These are phyloP conservation scores for Taxidea taxus DNA, from an alignment of 2,113 vertebrate genomes.

Conservation along the genomic window DNA sequence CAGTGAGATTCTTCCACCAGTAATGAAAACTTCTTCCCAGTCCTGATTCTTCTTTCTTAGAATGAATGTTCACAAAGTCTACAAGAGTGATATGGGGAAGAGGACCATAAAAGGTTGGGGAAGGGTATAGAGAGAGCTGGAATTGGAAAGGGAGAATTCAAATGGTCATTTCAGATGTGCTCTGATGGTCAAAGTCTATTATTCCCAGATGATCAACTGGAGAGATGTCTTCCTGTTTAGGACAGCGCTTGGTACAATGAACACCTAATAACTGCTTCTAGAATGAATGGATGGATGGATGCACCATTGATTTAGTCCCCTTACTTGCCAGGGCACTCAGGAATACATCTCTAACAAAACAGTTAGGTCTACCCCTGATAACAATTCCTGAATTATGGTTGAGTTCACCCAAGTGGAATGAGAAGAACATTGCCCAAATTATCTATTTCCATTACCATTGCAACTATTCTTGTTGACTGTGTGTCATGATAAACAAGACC, in stretches of 20 bases:
- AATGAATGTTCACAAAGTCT: background rate
- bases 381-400: background rate
- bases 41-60: background rate
- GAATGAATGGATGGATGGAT: background rate
- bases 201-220: background rate
- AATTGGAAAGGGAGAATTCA: background rate
- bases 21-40: background rate
- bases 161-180: background rate
- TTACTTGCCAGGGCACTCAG: background rate
- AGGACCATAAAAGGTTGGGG: background rate
- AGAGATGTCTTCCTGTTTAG: background rate
- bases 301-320: background rate
- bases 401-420: background rate
- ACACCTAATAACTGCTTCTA: background rate
- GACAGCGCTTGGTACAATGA: background rate
- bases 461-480: background rate
- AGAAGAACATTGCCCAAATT: background rate
- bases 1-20: background rate
- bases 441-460: background rate
- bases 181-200: background rate
- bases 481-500: background rate
- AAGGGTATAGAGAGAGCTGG: fast-evolving
- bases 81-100: background rate
- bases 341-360: background rate
- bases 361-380: background rate